Evolutionary conservation across 2,797 vertebrate genomes (phyloP), one percentile per base, ranked within the genome.

Genomic region (Philypnodon macrostomus): DNA sequence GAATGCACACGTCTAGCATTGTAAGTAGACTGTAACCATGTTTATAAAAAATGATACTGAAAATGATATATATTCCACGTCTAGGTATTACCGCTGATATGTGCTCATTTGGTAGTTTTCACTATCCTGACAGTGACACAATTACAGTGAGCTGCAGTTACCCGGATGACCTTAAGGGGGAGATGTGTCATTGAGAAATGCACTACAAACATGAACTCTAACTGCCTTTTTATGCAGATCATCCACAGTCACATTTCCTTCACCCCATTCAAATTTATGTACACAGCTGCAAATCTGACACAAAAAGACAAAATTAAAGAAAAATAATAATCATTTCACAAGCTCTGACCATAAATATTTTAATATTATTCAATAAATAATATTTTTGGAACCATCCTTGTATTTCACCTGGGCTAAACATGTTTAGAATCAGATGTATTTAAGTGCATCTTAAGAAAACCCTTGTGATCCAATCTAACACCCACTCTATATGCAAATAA

Each of bases 131-230:
- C 2, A 27, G 26, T 27, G 26, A 27, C 3, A 9, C 1, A 21
- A 2, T n/a, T 2, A 21, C 11, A 39, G 9, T 17, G 46, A 45
- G 39, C 4, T 63, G 57, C 8, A 48, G 7, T 57, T 24, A 15
- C 35, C 10, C 0, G 1, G 0, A 4, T 16, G 17, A 1, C 63
- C 79, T 77, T 4, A 54, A 71, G 70, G 70, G 51, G 68, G 66
- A 2, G 79, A n/a, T 70, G 66, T 77, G 55, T 42, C 47, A 29
- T 32, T 53, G 39, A 51, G 19, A 27, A 29, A 36, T 4, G 18
- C 33, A 40, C 23, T 7, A 10, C 44, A 16, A 4, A 10, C 11
- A 4, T 18, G 7, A 32, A 24, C 13, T 11, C 27, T 29, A 9
- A 14, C 8, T 35, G 15, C 30, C 18, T 34, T 13, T 33, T 14